A percentile compares a stretch with the other conserved stretches of the same genome.
phyloP scores from a whole-genome alignment of 92 coral and sea anemone species.

The Heteractis magnifica region DNA sequence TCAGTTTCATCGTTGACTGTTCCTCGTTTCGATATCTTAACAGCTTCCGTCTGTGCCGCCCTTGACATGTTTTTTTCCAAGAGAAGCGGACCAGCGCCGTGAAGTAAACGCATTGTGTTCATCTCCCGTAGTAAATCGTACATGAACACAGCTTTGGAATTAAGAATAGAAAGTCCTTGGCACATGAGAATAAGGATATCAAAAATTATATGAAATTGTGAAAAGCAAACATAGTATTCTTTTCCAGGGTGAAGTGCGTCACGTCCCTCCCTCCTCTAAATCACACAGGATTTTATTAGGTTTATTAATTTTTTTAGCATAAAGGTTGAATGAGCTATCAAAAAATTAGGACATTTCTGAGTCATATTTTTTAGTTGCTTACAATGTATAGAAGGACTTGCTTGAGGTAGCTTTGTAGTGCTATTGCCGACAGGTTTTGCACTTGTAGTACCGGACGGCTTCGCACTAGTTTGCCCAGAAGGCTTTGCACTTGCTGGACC shows the following conservation, averaged over 20 bases:
- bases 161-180: neutral
- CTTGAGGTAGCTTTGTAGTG: neutral
- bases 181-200: neutral
- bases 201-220: neutral
- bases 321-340: no score
- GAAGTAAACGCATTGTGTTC: constrained; percentile 52
- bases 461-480: neutral
- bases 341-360: no score
- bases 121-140: constrained; percentile 18
- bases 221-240: neutral
- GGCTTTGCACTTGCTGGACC: neutral
- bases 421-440: neutral
- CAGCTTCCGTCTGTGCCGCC: constrained; percentile 47
- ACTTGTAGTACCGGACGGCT: neutral
- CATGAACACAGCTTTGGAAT: constrained; percentile 1
- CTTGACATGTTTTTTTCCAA: constrained; percentile 35
- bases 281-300: no score
- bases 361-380: no score
- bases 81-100: constrained; percentile 53
- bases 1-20: constrained; percentile 26
- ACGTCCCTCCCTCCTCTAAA: no score
- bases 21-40: constrained; percentile 22
- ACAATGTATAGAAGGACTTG: neutral
- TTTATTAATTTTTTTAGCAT: no score
- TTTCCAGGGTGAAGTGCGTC: neutral